phyloP scores from a whole-genome alignment of 2,888 invertebrate genomes.

The Mongoloraphidia duomilia region DNA sequence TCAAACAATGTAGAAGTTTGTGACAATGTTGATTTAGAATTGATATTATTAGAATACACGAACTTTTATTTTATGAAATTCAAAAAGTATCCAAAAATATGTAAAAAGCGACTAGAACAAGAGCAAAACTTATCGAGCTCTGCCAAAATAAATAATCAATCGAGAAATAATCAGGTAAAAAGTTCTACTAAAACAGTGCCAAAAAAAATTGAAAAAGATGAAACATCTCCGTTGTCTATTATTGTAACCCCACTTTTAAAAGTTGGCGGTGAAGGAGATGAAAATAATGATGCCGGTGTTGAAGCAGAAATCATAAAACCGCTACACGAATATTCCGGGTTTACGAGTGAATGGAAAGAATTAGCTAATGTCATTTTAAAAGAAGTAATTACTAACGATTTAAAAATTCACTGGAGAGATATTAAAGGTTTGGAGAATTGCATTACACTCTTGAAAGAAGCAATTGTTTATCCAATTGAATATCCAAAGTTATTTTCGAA shows the following conservation, averaged over 20 bases:
- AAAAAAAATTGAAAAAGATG: conserved; percentile 16
- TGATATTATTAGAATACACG: conserved; percentile 77
- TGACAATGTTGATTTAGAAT: conserved; percentile 83
- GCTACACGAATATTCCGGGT: conserved; percentile 22
- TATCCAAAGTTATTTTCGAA: conserved; percentile 59
- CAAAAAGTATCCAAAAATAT: conserved; percentile 72
- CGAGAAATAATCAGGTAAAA: conserved; percentile 9
- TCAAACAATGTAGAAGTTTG: conserved; percentile 59
- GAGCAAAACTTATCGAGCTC: conserved; percentile 12
- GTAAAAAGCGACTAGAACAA: conserved; percentile 33
- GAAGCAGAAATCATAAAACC: conserved; percentile 10
- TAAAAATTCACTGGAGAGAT: conserved; percentile 64
- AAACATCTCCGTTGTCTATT: conserved; percentile 10
- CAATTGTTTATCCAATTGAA: conserved; percentile 65
- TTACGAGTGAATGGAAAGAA: conserved; percentile 43
- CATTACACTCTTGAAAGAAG: conserved; percentile 68
- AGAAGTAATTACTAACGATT: conserved; percentile 43
- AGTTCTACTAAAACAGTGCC: conserved; percentile 13
- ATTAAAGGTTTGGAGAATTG: conserved; percentile 63
- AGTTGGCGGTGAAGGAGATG: neutral
- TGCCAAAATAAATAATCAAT: conserved; percentile 10
- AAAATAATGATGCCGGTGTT: conserved; percentile 4
- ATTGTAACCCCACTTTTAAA: conserved; percentile 19
- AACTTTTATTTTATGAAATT: conserved; percentile 75
- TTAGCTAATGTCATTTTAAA: conserved; percentile 49